Evolutionary conservation across 2,797 vertebrate genomes (phyloP).

Genomic region (Pempheris klunzingeri): DNA sequence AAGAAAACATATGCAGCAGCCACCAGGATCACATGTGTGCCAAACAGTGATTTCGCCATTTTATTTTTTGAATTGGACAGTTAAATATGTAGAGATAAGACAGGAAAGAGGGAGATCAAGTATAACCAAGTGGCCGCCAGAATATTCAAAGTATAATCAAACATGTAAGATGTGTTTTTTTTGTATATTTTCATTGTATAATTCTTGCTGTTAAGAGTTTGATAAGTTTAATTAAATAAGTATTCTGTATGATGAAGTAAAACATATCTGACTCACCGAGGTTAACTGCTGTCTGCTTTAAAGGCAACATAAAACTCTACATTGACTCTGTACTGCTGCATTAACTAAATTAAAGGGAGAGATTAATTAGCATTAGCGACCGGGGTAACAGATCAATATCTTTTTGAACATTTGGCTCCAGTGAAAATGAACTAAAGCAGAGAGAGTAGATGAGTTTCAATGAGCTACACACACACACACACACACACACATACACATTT

Average conservation of each 20-base stretch:
- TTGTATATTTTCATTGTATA: no score
- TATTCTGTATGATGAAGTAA: neutral
- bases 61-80: no score
- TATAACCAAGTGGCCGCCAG: no score
- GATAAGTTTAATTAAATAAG: no score
- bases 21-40: neutral
- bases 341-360: constrained; percentile 6
- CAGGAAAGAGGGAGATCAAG: no score
- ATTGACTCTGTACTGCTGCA: neutral
- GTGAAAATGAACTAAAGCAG: constrained; percentile 15
- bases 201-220: no score
- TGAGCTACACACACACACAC: constrained; percentile 3
- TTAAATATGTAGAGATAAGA: no score
- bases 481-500: constrained; percentile 17
- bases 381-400: constrained; percentile 34
- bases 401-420: constrained; percentile 21
- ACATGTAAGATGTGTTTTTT: no score
- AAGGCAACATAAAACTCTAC: neutral
- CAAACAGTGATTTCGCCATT: neutral
- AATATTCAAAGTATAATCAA: no score
- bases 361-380: constrained; percentile 22
- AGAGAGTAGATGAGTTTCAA: neutral
- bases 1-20: neutral
- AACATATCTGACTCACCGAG: neutral
- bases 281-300: neutral